Base-by-base conservation (phyloP, 2,888 invertebrate species). In the Eristalis intricaria region DNA sequence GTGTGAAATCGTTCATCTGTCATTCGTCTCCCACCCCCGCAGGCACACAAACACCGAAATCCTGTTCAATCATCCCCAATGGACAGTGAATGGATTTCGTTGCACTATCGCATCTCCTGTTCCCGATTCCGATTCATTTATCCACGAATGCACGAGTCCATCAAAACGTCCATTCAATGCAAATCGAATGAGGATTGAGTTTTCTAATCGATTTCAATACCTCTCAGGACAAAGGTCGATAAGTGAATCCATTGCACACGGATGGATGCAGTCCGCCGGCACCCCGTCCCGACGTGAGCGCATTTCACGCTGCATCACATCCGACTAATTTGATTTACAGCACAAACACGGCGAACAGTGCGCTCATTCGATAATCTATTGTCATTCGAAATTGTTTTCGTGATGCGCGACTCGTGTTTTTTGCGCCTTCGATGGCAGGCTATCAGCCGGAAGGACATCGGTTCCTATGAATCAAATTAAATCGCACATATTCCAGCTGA, bases 401-500 rank as follows among this genome's bases (percentile, higher is more conserved):
- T 40, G 19, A n/a, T 15, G 2, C 29, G 19, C 19, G 69, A 50
- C 11, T 77, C n/a, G 13, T 66, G 70, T 61, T 61, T 23, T 26
- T 11, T 22, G 8, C 35, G 40, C 26, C n/a, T 8, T n/a, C 38
- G 8, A 1, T 56, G 13, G 50, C 61, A 15, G 5, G 23, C 32
- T 11, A 56, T 68, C 50, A 58, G 64, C 58, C 60, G 69, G 29
- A 70, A 75, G 60, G 43, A 84, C 64, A 75, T 74, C 60, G 75
- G 19, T 60, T 74, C 38, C 80, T 43, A 50, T 38, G 4, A 66
- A 84, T 80, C 80, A 70, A 79, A 84, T 80, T 75, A 75, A 79
- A 80, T 50, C 70, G 60, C 80, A 84, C 66, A 80, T 61, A 75
- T 84, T 79, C 43, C 65, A 70, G 65, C 38, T 70, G 84, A 84